Conservation (phyloP, 2,888 invertebrate species). For the Hirtodrosophila trivittata region DNA sequence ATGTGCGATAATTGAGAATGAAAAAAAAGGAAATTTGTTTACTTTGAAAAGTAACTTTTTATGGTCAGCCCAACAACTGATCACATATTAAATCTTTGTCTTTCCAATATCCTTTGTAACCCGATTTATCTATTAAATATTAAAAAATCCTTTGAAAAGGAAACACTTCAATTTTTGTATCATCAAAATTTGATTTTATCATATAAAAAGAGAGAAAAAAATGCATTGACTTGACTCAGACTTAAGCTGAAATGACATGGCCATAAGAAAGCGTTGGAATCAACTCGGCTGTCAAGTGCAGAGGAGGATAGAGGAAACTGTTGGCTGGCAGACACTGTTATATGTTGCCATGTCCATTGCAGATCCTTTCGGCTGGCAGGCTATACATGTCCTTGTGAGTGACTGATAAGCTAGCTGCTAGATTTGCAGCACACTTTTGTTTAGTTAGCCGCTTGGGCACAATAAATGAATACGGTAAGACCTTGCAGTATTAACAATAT, state of each 20-base stretch:
- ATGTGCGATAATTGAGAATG: no score
- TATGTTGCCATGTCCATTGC: slow-evolving; percentile 18
- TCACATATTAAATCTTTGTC: no score
- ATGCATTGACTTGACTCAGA: not conserved
- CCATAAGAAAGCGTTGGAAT: slow-evolving; percentile 36
- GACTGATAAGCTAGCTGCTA: slow-evolving; percentile 49
- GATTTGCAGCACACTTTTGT: slow-evolving; percentile 11
- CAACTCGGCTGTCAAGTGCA: slow-evolving; percentile 40
- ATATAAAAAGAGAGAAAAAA: no score
- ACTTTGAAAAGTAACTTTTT: no score
- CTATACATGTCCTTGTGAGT: slow-evolving; percentile 31
- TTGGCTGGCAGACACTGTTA: slow-evolving; percentile 7
- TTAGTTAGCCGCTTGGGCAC: slow-evolving; percentile 1
- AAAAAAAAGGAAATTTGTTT: no score
- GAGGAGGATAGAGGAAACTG: slow-evolving; percentile 3
- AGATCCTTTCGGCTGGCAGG: slow-evolving; percentile 9
- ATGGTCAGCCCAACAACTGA: no score
- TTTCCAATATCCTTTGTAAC: no score
- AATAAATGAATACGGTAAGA: slow-evolving; percentile 13
- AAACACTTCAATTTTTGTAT: no score
- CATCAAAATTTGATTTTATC: no score
- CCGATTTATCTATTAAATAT: no score
- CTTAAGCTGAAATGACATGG: not conserved
- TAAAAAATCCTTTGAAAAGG: not conserved
- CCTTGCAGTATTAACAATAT: not conserved